These are phyloP conservation scores for Ceyx erithaca DNA, from an alignment of 2,797 vertebrate species.

Conservation along the genomic window DNA sequence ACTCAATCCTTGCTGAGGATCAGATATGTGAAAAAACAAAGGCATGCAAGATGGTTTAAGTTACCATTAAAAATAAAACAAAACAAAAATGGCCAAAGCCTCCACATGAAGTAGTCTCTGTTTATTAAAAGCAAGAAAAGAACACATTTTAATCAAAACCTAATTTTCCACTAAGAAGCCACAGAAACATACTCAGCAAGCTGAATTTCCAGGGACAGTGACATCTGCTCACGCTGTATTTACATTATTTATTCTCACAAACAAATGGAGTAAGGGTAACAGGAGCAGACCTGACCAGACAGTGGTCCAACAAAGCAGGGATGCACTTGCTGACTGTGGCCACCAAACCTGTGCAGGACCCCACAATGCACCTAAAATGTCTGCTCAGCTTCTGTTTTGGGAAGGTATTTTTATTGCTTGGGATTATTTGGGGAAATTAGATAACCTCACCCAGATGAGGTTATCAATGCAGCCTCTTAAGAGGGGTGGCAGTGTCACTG, in stretches of 20 bases:
- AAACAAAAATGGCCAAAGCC: background rate
- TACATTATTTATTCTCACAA: constrained; percentile 22
- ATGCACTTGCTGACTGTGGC: accelerated
- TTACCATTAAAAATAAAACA: background rate
- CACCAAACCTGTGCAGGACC: background rate
- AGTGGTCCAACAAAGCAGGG: accelerated
- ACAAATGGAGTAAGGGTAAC: background rate
- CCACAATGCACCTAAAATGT: background rate
- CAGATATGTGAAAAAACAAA: background rate
- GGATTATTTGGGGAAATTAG: background rate
- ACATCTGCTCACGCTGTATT: constrained; percentile 31
- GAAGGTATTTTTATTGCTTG: background rate
- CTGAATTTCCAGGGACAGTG: constrained; percentile 19
- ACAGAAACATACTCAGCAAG: constrained; percentile 10
- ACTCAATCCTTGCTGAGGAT: background rate
- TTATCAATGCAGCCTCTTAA: background rate
- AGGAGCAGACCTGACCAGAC: background rate
- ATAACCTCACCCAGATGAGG: accelerated
- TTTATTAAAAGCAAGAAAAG: constrained; percentile 31
- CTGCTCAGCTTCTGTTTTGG: background rate
- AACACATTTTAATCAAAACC: constrained; percentile 52
- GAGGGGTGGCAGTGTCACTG: background rate
- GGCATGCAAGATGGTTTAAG: background rate
- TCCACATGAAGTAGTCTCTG: background rate
- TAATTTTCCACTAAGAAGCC: constrained; percentile 35